phyloP scores from a whole-genome alignment of 2,888 invertebrate species.

The Diogma glabrata region DNA sequence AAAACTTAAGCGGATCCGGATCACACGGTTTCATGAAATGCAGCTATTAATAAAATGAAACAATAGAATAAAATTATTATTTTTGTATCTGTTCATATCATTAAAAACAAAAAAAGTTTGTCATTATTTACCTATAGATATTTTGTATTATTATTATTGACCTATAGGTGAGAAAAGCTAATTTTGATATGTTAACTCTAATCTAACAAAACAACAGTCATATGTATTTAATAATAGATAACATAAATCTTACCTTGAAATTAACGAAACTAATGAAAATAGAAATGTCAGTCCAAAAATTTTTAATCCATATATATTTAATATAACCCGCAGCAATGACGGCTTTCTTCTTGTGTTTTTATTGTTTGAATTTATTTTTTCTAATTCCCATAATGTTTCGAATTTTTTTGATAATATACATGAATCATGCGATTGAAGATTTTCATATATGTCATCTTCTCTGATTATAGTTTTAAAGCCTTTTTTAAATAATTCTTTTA shows the following conservation, averaged over 20 bases:
- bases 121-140: no score
- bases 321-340: constrained; percentile 12
- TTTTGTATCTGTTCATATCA: no score
- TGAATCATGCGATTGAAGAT: constrained; percentile 11
- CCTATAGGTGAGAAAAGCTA: no score
- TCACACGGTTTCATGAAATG: no score
- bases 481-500: constrained; percentile 15
- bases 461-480: constrained; percentile 15
- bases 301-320: constrained; percentile 13
- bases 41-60: no score
- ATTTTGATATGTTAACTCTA: no score
- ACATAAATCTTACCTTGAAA: constrained; percentile 3
- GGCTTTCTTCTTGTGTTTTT: constrained; percentile 1
- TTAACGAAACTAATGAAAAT: constrained; percentile 10
- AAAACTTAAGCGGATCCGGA: no score
- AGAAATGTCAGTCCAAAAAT: constrained; percentile 14
- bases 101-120: no score
- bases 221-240: no score
- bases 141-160: no score
- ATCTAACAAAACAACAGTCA: no score
- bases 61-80: no score
- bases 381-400: constrained; percentile 15
- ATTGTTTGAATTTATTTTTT: constrained; percentile 12
- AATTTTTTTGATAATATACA: constrained; percentile 13
- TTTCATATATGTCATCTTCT: constrained; percentile 15